Conservation (phyloP, 2,797 vertebrate species). For the Borostomias antarcticus region DNA sequence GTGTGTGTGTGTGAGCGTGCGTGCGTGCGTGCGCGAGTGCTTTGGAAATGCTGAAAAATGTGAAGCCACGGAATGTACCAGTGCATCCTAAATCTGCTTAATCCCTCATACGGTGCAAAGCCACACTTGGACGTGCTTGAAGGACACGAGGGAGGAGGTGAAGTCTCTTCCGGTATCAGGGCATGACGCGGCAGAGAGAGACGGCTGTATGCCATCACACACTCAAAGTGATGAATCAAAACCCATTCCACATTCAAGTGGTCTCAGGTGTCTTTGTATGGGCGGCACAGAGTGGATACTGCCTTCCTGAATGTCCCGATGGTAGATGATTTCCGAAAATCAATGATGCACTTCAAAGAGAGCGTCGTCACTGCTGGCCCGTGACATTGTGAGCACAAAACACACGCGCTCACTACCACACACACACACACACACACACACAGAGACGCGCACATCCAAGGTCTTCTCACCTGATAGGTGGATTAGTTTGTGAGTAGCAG, state of each 20-base stretch:
- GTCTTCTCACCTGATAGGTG: neutral
- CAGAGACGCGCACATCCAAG: neutral
- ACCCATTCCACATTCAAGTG: too few relatives aligned
- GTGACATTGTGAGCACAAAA: too few relatives aligned
- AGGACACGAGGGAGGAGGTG: too few relatives aligned
- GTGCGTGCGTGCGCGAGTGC: neutral
- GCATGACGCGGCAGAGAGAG: too few relatives aligned
- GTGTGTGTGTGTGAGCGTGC: neutral
- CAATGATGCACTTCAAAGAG: too few relatives aligned
- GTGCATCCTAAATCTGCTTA: neutral
- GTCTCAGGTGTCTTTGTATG: too few relatives aligned
- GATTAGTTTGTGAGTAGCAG: neutral
- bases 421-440: neutral
- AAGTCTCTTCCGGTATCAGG: too few relatives aligned
- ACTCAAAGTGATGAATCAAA: too few relatives aligned
- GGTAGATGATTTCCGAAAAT: too few relatives aligned
- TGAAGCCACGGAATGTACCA: neutral
- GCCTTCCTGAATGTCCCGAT: too few relatives aligned
- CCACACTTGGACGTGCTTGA: neutral
- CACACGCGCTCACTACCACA: neutral
- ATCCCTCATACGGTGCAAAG: neutral
- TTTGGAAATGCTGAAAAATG: neutral
- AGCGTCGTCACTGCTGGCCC: neutral
- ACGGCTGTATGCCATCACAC: too few relatives aligned
- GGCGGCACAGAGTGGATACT: too few relatives aligned